phyloP scores from a whole-genome alignment of 2,888 invertebrate genomes.

The Cristatella mucedo region DNA sequence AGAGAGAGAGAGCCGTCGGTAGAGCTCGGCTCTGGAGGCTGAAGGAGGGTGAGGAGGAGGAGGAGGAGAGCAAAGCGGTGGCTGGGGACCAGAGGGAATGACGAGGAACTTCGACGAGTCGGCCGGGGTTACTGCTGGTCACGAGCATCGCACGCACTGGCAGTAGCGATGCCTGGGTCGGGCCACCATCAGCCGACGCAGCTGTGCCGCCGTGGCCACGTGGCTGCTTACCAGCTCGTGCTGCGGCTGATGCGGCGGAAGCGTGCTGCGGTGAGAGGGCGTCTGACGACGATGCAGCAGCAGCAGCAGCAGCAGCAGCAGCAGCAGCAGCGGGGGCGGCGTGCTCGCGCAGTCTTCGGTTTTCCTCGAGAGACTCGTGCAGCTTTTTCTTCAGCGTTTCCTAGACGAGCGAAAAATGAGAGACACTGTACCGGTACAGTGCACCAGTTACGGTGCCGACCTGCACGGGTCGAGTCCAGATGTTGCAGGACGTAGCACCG shows the following conservation, averaged over 20 bases:
- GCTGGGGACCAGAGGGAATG: neutral
- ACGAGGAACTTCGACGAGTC: neutral
- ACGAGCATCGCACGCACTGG: too few species aligned
- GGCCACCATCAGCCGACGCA: too few species aligned
- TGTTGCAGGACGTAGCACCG: too few species aligned
- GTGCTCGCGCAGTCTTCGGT: constrained; percentile 17
- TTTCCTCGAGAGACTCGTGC: constrained; percentile 22
- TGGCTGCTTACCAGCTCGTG: too few species aligned
- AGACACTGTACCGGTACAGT: neutral
- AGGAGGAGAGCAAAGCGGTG: constrained; percentile 1
- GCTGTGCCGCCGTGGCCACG: too few species aligned
- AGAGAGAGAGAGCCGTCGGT: too few species aligned
- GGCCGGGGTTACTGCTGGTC: neutral
- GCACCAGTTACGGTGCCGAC: too few species aligned
- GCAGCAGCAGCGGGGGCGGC: neutral
- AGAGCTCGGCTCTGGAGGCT: neutral
- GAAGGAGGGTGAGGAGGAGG: neutral
- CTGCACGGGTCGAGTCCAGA: too few species aligned
- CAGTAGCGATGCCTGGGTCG: too few species aligned
- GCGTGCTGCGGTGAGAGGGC: too few species aligned
- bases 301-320: neutral
- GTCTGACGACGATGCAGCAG: neutral
- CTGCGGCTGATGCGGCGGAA: too few species aligned
- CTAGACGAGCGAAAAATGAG: constrained; percentile 15
- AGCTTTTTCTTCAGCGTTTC: constrained; percentile 23